Evolutionary conservation across 2,797 vertebrate species (phyloP).

Genomic region (Lerista edwardsae): DNA sequence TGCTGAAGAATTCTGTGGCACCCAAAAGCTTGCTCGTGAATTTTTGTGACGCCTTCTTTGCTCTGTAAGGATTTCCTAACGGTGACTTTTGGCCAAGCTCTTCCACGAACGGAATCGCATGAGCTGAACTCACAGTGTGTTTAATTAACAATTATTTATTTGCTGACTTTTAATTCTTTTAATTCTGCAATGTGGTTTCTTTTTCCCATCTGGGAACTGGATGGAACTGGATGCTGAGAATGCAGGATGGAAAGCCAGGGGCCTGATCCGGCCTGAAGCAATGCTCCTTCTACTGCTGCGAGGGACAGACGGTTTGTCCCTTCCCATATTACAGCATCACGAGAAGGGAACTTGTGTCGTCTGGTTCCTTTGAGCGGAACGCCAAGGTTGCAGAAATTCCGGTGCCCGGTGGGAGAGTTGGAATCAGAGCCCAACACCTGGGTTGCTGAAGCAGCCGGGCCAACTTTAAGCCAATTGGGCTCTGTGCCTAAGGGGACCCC

Average conservation of each 20-base stretch:
- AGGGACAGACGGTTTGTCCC: slow-evolving; percentile 31
- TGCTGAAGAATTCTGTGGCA: too few relatives aligned
- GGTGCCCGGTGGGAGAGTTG: neutral
- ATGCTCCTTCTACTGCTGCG: slow-evolving; percentile 33
- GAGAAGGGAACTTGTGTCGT: slow-evolving; percentile 45
- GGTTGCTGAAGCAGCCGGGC: too few relatives aligned
- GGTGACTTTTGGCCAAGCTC: too few relatives aligned
- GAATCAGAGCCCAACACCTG: neutral
- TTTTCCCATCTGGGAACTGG: slow-evolving; percentile 14
- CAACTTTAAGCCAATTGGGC: too few relatives aligned
- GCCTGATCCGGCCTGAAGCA: slow-evolving; percentile 22
- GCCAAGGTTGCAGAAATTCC: neutral
- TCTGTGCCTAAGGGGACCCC: too few relatives aligned
- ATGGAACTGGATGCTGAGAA: neutral
- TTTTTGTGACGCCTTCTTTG: too few relatives aligned
- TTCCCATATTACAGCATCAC: slow-evolving; percentile 61
- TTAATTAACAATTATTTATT: slow-evolving; percentile 28
- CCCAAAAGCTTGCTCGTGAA: too few relatives aligned
- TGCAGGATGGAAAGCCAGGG: neutral
- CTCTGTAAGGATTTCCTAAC: too few relatives aligned
- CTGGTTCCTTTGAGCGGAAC: slow-evolving; percentile 18
- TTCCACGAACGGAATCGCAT: too few relatives aligned
- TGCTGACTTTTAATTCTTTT: slow-evolving; percentile 10
- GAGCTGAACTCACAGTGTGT: too few relatives aligned
- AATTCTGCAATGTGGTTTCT: slow-evolving; percentile 31